Evolutionary conservation across 2,888 invertebrate genomes (phyloP), one percentile per base, ranked within the genome.

Genomic region (Anticlea derivata): DNA sequence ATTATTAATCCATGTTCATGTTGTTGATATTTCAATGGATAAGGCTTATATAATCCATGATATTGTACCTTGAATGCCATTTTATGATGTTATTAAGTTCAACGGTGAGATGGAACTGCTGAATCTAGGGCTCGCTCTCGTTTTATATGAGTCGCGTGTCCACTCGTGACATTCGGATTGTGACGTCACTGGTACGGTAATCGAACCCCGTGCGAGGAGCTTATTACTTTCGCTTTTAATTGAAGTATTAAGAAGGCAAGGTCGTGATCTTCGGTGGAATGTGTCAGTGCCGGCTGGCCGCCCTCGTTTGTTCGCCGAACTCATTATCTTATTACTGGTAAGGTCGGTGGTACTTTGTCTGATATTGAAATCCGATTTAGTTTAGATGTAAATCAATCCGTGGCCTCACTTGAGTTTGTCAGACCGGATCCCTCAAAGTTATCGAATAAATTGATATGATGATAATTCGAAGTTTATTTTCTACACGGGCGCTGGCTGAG

Each of bases 141-240:
- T 79, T 83, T 79, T 83, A 83, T 81, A 81, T 74, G 55, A 58
- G 61, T 58, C 59, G 60, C 54, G 51, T 65, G 66, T 73, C 68
- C 68, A 66, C 57, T 67, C 70, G 67, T 73, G 73, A 72, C 74
- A 76, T 75, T 79, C 70, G 57, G 60, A 63, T 68, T 66, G 63
- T 80, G 78, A 83, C 81, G 78, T 80, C 78, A 78, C 61, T 60
- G 67, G 69, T 67, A 70, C 66, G 72, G 70, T 79, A 73, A 73
- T 74, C 66, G 73, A 74, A 69, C 65, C 66, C 70, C 69, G 67
- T 63, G 60, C 63, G 68, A 71, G 58, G 67, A 80, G 74, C 75
- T 77, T 78, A 74, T 75, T 73, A 82, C 86, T 86, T 86, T 85
- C 83, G 75, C 77, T 86, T 83, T 81, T 77, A 80, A 79, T 78